Conservation (phyloP, 1,140 invertebrate species). For the Euura saliciscinereae region DNA sequence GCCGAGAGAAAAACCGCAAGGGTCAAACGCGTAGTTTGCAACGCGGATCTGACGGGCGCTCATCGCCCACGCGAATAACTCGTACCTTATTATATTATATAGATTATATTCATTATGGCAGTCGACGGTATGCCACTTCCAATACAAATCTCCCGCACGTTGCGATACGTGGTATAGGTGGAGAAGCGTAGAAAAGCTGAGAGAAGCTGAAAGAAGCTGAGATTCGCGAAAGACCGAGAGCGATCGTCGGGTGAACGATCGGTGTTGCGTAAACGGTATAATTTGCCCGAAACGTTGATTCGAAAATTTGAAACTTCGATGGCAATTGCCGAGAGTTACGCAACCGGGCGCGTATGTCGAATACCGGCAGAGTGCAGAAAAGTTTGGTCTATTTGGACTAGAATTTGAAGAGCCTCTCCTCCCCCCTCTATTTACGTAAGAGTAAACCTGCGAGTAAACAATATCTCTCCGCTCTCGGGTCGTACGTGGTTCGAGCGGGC, state of each 20-base stretch:
- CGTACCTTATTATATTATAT: constrained; percentile 6
- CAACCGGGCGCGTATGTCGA: too few species aligned
- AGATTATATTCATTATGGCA: neutral
- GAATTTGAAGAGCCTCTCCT: neutral
- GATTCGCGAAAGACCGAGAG: too few species aligned
- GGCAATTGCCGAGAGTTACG: too few species aligned
- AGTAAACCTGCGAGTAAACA: neutral
- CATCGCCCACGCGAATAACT: constrained; percentile 46
- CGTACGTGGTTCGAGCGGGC: too few species aligned
- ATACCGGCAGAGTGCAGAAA: neutral
- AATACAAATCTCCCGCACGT: too few species aligned
- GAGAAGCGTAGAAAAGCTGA: too few species aligned
- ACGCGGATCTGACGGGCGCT: constrained; percentile 46
- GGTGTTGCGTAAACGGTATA: too few species aligned
- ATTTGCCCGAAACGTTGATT: neutral
- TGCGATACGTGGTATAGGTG: too few species aligned
- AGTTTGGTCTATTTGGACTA: neutral
- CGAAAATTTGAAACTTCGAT: neutral
- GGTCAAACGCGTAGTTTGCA: constrained; percentile 30
- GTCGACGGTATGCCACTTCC: too few species aligned
- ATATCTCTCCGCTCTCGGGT: neutral
- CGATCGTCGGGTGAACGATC: too few species aligned
- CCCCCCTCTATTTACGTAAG: neutral
- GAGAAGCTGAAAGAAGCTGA: too few species aligned
- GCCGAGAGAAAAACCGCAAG: neutral